phyloP scores from a whole-genome alignment of 2,797 vertebrate species.

The Coreius guichenoti region DNA sequence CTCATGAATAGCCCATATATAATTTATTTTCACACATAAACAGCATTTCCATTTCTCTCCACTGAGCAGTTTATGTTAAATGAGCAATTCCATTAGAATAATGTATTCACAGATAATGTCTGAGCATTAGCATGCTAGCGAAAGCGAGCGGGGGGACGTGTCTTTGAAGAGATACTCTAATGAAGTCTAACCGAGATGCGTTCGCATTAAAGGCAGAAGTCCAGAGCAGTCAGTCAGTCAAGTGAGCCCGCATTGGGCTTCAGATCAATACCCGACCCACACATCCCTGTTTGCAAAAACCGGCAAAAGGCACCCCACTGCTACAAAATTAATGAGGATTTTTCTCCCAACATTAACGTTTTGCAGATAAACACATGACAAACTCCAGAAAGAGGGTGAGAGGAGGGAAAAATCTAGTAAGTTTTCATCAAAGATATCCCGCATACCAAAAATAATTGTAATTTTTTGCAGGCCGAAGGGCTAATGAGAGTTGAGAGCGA shows the following conservation, averaged over 20 bases:
- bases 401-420: slow-evolving; percentile 36
- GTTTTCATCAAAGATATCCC: slow-evolving; percentile 59
- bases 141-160: slow-evolving; percentile 19
- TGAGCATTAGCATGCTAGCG: slow-evolving; percentile 45
- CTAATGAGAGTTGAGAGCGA: slow-evolving; percentile 61
- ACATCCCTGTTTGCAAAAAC: slow-evolving; percentile 41
- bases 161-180: slow-evolving; percentile 53
- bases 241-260: slow-evolving; percentile 31
- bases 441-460: slow-evolving; percentile 60
- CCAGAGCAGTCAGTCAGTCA: slow-evolving; percentile 46
- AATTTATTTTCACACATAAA: slow-evolving; percentile 47
- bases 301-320: slow-evolving; percentile 55
- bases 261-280: slow-evolving; percentile 54
- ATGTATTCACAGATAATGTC: slow-evolving; percentile 52
- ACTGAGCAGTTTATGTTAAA: slow-evolving; percentile 40
- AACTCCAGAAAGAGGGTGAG: slow-evolving; percentile 44
- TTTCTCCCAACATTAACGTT: slow-evolving; percentile 58
- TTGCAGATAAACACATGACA: slow-evolving; percentile 61
- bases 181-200: slow-evolving; percentile 39
- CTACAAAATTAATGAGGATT: slow-evolving; percentile 59
- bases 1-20: slow-evolving; percentile 46
- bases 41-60: slow-evolving; percentile 26
- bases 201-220: slow-evolving; percentile 52
- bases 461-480: slow-evolving; percentile 60
- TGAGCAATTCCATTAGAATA: slow-evolving; percentile 51